Evolutionary conservation across 2,888 invertebrate genomes (phyloP).

Genomic region (Lissocephala sabroskyi): DNA sequence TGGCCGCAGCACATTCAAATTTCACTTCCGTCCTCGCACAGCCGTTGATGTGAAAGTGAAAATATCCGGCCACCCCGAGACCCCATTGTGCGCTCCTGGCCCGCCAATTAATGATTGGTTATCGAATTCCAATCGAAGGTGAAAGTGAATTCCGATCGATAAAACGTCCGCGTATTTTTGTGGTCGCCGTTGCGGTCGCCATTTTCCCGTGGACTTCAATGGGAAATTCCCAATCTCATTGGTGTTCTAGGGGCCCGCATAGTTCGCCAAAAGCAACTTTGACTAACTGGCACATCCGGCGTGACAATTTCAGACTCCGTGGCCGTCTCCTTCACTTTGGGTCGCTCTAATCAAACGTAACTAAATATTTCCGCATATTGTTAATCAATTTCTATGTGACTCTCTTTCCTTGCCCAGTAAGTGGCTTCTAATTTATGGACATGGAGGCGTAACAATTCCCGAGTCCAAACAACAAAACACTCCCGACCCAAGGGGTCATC

Average conservation of each 20-base stretch:
- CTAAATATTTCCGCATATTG: slow-evolving; percentile 58
- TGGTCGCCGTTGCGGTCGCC: no score
- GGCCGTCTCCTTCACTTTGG: slow-evolving; percentile 8
- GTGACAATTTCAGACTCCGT: slow-evolving; percentile 14
- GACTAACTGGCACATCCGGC: slow-evolving; percentile 12
- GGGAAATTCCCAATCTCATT: no score
- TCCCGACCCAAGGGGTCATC: slow-evolving; percentile 4
- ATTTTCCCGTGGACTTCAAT: no score
- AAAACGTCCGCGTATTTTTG: slow-evolving; percentile 16
- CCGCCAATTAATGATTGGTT: slow-evolving; percentile 52
- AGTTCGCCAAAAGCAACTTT: neutral
- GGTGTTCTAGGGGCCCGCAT: no score
- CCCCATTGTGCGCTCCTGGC: slow-evolving; percentile 6
- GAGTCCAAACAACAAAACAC: slow-evolving; percentile 47
- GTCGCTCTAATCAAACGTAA: slow-evolving; percentile 41
- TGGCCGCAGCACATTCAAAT: slow-evolving; percentile 50
- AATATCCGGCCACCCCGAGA: slow-evolving; percentile 23
- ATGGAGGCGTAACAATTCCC: slow-evolving; percentile 44
- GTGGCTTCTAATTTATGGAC: slow-evolving; percentile 56
- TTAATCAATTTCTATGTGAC: slow-evolving; percentile 46
- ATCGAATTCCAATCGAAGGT: slow-evolving; percentile 40
- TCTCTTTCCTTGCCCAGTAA: slow-evolving; percentile 25
- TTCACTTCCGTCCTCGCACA: slow-evolving; percentile 37
- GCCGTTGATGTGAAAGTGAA: slow-evolving; percentile 14
- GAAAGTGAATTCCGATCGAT: no score